phyloP scores from a whole-genome alignment of 2,797 vertebrate genomes.

The Micropoecilia bifurca region DNA sequence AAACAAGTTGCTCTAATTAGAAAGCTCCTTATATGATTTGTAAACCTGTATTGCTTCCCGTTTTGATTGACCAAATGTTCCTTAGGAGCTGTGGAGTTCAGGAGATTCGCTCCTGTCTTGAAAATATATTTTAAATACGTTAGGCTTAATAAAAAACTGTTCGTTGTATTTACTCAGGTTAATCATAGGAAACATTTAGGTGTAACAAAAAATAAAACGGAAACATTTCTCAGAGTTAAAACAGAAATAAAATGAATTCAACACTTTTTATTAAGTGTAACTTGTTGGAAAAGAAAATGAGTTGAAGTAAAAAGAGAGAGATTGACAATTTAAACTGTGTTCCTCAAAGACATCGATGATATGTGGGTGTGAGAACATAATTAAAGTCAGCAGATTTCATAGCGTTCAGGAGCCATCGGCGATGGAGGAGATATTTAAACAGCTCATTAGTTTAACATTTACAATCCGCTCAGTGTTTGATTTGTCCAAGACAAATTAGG shows the following conservation, averaged over 20 bases:
- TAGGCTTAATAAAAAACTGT: background rate
- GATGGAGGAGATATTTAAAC: conserved; percentile 25
- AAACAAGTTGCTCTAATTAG: background rate
- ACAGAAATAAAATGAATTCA: background rate
- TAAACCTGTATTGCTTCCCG: background rate
- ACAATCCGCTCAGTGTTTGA: conserved; percentile 14
- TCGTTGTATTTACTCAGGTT: background rate
- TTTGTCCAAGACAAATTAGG: conserved; percentile 16
- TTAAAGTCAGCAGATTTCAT: conserved; percentile 1
- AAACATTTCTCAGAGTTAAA: background rate
- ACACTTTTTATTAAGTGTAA: background rate
- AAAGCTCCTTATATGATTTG: background rate
- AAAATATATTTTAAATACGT: background rate
- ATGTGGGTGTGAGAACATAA: background rate
- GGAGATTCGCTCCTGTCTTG: background rate
- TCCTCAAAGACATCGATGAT: background rate
- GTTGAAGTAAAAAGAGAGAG: background rate
- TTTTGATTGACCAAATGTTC: background rate
- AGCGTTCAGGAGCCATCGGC: conserved; percentile 12
- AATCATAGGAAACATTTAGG: background rate
- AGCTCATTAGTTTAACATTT: conserved; percentile 28
- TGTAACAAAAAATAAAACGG: background rate
- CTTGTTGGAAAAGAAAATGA: background rate
- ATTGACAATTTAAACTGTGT: background rate
- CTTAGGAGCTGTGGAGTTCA: too few relatives aligned